Percentiles rank a stretch among this genome's conserved stretches.
Evolutionary conservation across 2,797 vertebrate species (phyloP).

Genomic region (Numenius phaeopus): DNA sequence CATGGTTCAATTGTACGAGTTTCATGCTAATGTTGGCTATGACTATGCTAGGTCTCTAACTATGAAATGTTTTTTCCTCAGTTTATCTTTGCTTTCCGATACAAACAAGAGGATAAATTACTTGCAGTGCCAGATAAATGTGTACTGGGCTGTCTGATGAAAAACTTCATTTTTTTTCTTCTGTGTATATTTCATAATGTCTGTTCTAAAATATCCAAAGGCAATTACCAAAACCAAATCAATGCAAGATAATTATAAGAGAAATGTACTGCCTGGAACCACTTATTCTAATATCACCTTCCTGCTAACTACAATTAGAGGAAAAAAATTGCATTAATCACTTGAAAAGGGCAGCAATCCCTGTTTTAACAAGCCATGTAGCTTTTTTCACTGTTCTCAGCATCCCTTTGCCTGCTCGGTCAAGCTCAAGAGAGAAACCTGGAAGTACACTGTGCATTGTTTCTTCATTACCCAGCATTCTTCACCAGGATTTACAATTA

Average conservation of each 20-base stretch:
- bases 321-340: background rate
- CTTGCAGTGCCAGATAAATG: background rate
- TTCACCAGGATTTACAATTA: background rate
- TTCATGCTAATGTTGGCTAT: background rate
- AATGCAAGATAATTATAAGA: background rate
- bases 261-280: background rate
- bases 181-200: background rate
- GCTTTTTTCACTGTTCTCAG: background rate
- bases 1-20: background rate
- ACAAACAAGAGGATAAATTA: background rate
- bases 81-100: background rate
- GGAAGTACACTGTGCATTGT: background rate
- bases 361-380: background rate
- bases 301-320: background rate
- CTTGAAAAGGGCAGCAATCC: background rate
- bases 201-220: background rate
- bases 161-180: background rate
- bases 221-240: background rate
- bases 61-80: background rate
- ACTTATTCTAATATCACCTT: background rate
- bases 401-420: background rate
- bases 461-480: background rate
- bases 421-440: background rate
- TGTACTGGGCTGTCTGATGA: background rate
- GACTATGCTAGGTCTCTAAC: background rate